These are phyloP conservation scores for Linnaemya tessellans DNA, from an alignment of 2,888 invertebrate species.

Conservation along the genomic window DNA sequence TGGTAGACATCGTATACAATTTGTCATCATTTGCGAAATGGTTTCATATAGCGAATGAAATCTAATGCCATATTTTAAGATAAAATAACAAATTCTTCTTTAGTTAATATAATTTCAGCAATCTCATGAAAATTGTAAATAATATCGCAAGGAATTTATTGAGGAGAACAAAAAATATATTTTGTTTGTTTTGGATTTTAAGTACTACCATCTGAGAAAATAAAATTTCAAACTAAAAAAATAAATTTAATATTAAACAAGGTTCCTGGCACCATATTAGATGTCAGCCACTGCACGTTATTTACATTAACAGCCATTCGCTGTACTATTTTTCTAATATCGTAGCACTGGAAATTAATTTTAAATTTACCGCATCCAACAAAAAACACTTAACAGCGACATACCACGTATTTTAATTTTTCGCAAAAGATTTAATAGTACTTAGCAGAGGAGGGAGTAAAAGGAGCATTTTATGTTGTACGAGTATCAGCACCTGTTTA, in stretches of 20 bases:
- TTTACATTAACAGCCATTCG: not conserved
- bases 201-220: no score
- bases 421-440: conserved; percentile 43
- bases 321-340: not conserved
- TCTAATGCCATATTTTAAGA: no score
- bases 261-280: conserved; percentile 15
- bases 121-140: no score
- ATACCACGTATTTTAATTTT: conserved; percentile 27
- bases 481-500: conserved; percentile 70
- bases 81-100: no score
- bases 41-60: no score
- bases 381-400: conserved; percentile 20
- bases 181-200: no score
- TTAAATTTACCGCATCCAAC: conserved; percentile 51
- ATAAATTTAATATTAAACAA: conserved; percentile 32
- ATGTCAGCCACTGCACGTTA: conserved; percentile 12
- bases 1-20: no score
- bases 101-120: no score
- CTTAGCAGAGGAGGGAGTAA: conserved; percentile 27
- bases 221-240: not conserved
- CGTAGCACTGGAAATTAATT: conserved; percentile 55
- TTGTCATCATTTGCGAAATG: no score
- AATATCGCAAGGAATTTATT: no score
- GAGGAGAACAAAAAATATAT: no score
- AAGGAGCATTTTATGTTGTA: conserved; percentile 61